Base-by-base conservation (phyloP, 2,888 invertebrate genomes). In the Oligia strigilis region DNA sequence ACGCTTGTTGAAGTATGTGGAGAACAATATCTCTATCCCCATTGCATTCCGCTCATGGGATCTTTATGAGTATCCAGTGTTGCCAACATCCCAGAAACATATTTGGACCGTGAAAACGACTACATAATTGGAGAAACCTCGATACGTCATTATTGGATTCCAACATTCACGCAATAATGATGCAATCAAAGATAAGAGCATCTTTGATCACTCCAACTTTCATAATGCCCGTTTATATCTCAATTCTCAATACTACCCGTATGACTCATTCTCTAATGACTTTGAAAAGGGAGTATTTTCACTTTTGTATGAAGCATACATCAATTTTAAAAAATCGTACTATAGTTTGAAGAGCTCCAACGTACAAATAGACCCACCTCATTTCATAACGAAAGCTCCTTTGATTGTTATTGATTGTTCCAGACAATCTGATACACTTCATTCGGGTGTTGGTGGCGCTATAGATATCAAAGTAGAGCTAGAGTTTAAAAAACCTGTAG, bases 31-130 rank as follows among this genome's bases (percentile, higher is more conserved):
- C 90, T 91, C 73, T 80, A 91, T 75, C 87, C 92, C 80, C 84
- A 88, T 85, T 67, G 80, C 77, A 86, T 94, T 92, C 86, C 82
- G 94, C 73, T 91, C 91, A 74, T 94, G 94, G 94, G 93, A 94
- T 77, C 78, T 94, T 46, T 92, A 93, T 79, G 92, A 93, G 83
- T 43, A 43, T 8, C 43, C 8, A 8, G 43, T 90, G 75, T 75
- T 94, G 77, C 93, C 92, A 40, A 83, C 80, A 78, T 92, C 92
- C 46, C 84, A 85, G 65, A 88, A 92, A 81, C 88, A 92, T 78
- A 85, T 89, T 64, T 92, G 93, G 93, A 75, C 88, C 29, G 85
- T 92, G 43, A 92, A 91, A 84, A 92, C 92, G 58, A 84, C 90
- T 13, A 89, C 88, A 17, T 90, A 91, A 74, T 77, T 93, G 72